Evolutionary conservation across 2,888 invertebrate species (phyloP).

Genomic region (Icerya purchasi): DNA sequence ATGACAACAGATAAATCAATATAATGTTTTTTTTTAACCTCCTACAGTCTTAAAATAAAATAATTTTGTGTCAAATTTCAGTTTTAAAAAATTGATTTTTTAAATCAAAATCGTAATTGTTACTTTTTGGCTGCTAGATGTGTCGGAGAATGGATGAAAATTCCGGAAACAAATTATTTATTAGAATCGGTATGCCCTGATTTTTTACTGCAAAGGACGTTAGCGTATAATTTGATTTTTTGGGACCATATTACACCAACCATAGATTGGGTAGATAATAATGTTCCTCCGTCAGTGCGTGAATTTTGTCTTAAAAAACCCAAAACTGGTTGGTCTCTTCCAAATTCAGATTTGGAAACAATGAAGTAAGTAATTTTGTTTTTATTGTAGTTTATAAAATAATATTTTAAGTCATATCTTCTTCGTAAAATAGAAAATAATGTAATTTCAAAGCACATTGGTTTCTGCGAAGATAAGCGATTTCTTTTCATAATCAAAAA

Average conservation of each 20-base stretch:
- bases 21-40: not conserved
- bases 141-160: slow-evolving; percentile 77
- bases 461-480: too few species aligned
- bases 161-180: slow-evolving; percentile 72
- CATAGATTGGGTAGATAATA: slow-evolving; percentile 60
- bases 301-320: slow-evolving; percentile 60
- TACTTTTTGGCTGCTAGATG: too few species aligned
- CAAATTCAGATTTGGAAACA: slow-evolving; percentile 64
- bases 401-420: too few species aligned
- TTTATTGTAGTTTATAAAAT: too few species aligned
- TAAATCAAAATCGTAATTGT: too few species aligned
- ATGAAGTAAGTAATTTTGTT: slow-evolving; percentile 46
- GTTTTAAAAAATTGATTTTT: not conserved
- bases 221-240: slow-evolving; percentile 61
- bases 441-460: too few species aligned
- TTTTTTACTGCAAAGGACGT: slow-evolving; percentile 57
- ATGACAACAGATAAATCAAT: too few species aligned
- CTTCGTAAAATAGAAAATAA: too few species aligned
- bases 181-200: slow-evolving; percentile 83
- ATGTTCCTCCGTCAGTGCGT: slow-evolving; percentile 53
- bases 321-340: slow-evolving; percentile 32
- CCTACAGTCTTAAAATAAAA: not conserved
- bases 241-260: slow-evolving; percentile 71
- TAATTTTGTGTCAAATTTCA: not conserved
- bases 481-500: too few species aligned